Base-by-base conservation (phyloP, 2,113 vertebrate genomes). In the Tragelaphus scriptus region DNA sequence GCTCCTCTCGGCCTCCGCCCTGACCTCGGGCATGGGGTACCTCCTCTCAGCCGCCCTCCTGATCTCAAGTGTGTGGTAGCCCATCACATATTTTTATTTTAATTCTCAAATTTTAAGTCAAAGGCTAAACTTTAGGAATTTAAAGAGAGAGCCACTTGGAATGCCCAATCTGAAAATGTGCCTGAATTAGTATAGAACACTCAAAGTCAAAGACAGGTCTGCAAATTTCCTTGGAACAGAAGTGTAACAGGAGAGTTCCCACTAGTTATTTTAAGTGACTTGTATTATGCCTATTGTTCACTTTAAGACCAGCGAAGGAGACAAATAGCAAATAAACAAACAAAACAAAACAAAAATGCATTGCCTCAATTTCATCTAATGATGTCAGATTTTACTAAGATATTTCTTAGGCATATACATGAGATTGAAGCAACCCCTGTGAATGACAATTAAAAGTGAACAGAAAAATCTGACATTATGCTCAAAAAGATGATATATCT, bases 1-100 rank as follows among this genome's bases (percentile, higher is more conserved):
- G 25, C 11, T 61, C 26, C 25, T 5, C 28, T 61, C 11, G 2
- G 58, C 58, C 11, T 0, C 58, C 0, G 0, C 58, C 58, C 26
- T 61, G 58, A 28, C 25, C 10, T 26, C 10, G 0, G 58, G 58
- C 58, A 12, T 12, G 25, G 25, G 10, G 58, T 59, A 26, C 2
- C 10, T 26, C 25, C 58, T 59, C 25, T 28, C 10, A 2, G 11
- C 58, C 25, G 5, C 58, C 4, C 58, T 10, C 58, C 58, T 59
- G 25, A 28, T 26, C 26, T 28, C 5, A 5, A 12, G 26, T 13
- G 5, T 61, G 5, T 5, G 12, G 26, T 61, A 61, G 26, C 59
- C 26, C 28, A 26, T 61, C 26, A 61, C 26, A 28, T 44, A 14
- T 51, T 79, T 77, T 8, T n/a, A 68, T 63, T 85, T 4, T 87